Base-by-base conservation (phyloP, 1,140 invertebrate genomes). In the Drosophila lacertosa region DNA sequence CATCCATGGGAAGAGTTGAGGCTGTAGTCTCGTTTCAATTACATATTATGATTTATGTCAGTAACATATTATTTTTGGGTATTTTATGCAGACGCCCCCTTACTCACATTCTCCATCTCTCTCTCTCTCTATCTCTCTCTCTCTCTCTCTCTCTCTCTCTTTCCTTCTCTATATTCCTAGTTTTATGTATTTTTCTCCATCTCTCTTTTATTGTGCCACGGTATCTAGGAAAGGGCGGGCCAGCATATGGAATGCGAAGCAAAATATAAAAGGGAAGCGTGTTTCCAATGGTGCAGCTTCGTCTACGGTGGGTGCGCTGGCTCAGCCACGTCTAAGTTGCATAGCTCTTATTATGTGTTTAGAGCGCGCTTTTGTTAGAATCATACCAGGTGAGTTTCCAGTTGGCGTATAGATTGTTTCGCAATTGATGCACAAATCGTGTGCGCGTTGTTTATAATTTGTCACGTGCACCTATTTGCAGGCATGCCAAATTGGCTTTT, bases 21-120 rank as follows among this genome's bases (percentile, higher is more conserved):
- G 67, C 69, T 58, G 70, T 51, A 83, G 65, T 60, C n/a, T n/a
- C 64, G 74, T 82, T 82, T 77, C 70, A 77, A 79, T 80, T 80
- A 66, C 77, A 73, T 83, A 78, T 84, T 83, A 79, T 83, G 80
- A 83, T 83, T 83, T 83, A 83, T 83, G 80, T 79, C 59, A 80
- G 55, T 83, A 80, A 83, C 83, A 83, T 83, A 83, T 83, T 83
- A 83, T 75, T 79, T 83, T 83, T 84, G 80, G 79, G 83, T 83
- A 83, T 83, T 83, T 83, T 79, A 74, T 77, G 83, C 53, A 73
- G 73, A 73, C 57, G 58, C 7, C 24, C 33, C 15, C 45, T 7
- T n/a, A n/a, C n/a, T n/a, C n/a, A n/a, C n/a, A n/a, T n/a, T n/a
- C 6, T 16, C 3, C n/a, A n/a, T n/a, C n/a, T n/a, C n/a, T n/a